Evolutionary conservation across 2,113 vertebrate species (phyloP).

Genomic region (Isurus oxyrinchus): DNA sequence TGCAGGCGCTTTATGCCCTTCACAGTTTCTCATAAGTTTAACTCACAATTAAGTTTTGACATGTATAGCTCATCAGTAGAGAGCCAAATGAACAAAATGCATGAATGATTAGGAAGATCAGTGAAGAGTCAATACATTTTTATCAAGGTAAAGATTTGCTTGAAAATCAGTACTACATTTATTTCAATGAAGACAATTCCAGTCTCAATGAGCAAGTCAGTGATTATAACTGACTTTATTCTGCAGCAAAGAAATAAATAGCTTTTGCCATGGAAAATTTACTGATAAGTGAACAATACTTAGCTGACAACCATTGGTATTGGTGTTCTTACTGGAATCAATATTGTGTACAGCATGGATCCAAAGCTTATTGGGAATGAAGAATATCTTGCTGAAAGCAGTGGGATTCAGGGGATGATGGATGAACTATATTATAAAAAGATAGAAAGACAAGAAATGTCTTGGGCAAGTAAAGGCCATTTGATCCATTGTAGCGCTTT

Average conservation of each 20-base stretch:
- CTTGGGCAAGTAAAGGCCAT: neutral
- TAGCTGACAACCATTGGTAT: neutral
- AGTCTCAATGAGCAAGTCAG: neutral
- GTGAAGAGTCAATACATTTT: constrained; percentile 5
- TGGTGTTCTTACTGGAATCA: constrained; percentile 26
- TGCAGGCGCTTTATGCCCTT: neutral
- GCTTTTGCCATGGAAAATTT: constrained; percentile 16
- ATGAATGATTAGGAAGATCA: neutral
- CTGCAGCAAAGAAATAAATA: neutral
- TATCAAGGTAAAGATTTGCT: neutral
- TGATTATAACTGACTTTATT: constrained; percentile 9
- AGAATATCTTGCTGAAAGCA: constrained; percentile 1
- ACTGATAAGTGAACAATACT: constrained; percentile 21
- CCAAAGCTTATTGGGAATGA: neutral
- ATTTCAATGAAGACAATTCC: neutral
- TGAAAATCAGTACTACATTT: neutral
- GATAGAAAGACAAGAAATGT: neutral
- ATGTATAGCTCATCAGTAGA: neutral
- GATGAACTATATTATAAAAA: neutral
- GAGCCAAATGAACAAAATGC: neutral
- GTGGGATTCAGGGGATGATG: neutral
- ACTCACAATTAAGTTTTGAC: neutral
- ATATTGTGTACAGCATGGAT: neutral
- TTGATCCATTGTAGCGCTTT: neutral
- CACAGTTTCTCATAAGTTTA: neutral